A percentile compares a stretch with the other conserved stretches of the same genome.
These are phyloP conservation scores for Cheirogaleus medius DNA, from an alignment of 2,113 vertebrate genomes.

Conservation along the genomic window DNA sequence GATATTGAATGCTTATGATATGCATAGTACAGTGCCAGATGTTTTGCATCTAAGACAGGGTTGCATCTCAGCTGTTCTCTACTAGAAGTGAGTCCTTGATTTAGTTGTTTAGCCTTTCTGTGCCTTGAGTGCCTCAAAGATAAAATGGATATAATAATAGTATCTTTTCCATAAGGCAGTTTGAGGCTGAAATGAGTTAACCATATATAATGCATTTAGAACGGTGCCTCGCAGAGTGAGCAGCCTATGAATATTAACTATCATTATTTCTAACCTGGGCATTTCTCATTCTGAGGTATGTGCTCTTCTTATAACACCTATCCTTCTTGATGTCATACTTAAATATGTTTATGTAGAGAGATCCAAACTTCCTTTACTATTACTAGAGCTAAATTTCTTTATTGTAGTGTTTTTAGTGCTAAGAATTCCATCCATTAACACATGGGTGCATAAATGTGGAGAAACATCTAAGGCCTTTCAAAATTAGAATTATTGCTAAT, in stretches of 20 bases:
- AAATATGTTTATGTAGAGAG: background rate
- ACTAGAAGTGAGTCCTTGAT: background rate
- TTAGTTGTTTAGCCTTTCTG: background rate
- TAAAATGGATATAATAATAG: background rate
- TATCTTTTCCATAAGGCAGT: background rate
- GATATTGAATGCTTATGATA: background rate
- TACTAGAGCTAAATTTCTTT: background rate
- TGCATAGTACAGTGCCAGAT: background rate
- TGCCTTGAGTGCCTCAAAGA: background rate
- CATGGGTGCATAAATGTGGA: background rate
- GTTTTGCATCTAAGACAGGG: background rate
- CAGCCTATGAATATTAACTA: background rate
- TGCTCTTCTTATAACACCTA: background rate
- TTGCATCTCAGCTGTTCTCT: background rate
- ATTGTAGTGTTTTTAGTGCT: background rate
- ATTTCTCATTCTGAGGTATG: background rate
- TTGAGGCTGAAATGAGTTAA: background rate
- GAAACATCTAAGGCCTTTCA: background rate
- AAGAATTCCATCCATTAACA: background rate
- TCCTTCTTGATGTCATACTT: background rate
- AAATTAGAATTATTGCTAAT: constrained; percentile 5
- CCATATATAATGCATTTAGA: background rate
- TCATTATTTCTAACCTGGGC: background rate
- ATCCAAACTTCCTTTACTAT: background rate
- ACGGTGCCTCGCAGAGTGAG: background rate